Evolutionary conservation across 2,888 invertebrate genomes (phyloP).

Genomic region (Pachycephus smyrnensis): DNA sequence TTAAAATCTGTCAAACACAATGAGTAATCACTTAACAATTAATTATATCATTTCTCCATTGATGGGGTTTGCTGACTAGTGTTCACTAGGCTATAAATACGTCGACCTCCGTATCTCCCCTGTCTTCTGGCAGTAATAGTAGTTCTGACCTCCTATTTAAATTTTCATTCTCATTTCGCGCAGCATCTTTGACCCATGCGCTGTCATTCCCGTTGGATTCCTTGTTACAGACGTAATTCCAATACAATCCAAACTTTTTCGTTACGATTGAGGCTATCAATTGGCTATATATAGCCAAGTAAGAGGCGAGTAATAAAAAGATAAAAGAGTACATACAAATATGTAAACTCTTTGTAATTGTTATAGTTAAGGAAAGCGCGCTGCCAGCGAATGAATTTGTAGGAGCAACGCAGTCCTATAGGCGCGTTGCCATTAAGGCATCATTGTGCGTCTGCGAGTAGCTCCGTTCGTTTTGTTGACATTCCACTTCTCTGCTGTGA

Average conservation of each 20-base stretch:
- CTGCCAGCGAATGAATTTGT: background rate
- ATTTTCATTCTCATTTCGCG: background rate
- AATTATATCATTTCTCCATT: constrained; percentile 15
- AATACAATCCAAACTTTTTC: background rate
- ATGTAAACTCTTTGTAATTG: background rate
- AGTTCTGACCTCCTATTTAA: background rate
- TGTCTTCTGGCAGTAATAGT: constrained; percentile 19
- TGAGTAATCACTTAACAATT: constrained; percentile 16
- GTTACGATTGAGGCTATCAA: background rate
- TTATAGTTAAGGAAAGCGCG: background rate
- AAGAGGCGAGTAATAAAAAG: background rate
- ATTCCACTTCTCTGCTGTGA: background rate
- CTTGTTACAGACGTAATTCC: background rate
- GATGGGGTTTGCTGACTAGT: constrained; percentile 14
- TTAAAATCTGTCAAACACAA: constrained; percentile 13
- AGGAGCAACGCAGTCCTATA: constrained; percentile 18
- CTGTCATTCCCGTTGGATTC: background rate
- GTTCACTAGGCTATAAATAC: constrained; percentile 4
- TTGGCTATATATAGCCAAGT: background rate
- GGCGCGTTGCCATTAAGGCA: constrained; percentile 49
- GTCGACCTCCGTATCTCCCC: constrained; percentile 16
- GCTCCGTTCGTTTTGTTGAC: background rate
- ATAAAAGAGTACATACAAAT: background rate
- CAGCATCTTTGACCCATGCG: background rate
- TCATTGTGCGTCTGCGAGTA: constrained; percentile 53